Evolutionary conservation across 2,888 invertebrate genomes (phyloP), one percentile per base, ranked within the genome.

Genomic region (Blera fallax): DNA sequence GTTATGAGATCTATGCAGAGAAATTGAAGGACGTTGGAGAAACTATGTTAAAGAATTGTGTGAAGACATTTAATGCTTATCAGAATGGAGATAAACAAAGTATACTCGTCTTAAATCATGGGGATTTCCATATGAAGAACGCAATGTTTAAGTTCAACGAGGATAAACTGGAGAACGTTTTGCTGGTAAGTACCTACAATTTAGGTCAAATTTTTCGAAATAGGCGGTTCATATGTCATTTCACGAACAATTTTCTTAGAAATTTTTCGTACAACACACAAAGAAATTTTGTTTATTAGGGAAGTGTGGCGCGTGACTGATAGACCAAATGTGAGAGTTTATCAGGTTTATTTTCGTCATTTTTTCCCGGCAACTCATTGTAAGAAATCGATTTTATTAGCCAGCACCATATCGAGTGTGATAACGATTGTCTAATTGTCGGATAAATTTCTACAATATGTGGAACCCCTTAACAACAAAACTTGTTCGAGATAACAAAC

Each of bases 81-180:
- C 87, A 87, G 0, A 74, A 72, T 1, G 87, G 87, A 21, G 87
- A 65, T 16, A 11, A 43, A 1, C 60, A 85, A 18, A 72, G 65
- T 4, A 29, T 87, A 32, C 88, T 88, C 14, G 89, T 89, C 0
- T 87, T 90, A 2, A 87, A 88, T 56, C 90, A 90, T 60, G 90
- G 90, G 0, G 90, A 90, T 62, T 89, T 90, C 27, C 90, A 90
- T 72, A 34, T 84, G n/a, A 88, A 88, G 27, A 90, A 90, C 29
- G 60, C 90, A 29, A 89, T 90, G 90, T 89, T 90, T 14, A 89
- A 88, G 16, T 16, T 34, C 5, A 34, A 14, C 7, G 54, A 48
- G 7, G 74, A 27, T 0, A 16, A 43, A 2, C 40, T 73, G 52
- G 62, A 62, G 3, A 6, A 73, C 11, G 11, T 62, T 29, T 11